A percentile compares a stretch with the other conserved stretches of the same genome.
Evolutionary conservation across 1,140 invertebrate species (phyloP).

Genomic region (Drosophila takahashii): DNA sequence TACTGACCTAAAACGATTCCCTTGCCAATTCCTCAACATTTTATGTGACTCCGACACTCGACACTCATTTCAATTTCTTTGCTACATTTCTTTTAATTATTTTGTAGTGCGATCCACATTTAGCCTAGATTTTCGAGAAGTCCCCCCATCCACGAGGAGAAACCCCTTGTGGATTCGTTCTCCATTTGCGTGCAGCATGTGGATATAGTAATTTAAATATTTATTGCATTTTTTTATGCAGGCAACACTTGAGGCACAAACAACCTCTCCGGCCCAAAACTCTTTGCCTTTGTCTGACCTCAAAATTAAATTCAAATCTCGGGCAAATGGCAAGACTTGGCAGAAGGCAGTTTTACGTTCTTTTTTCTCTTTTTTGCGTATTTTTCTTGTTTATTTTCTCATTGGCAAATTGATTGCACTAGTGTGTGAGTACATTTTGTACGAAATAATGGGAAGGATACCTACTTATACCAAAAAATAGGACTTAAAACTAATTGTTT

Average conservation of each 20-base stretch:
- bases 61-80: slow-evolving; percentile 40
- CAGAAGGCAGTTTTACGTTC: slow-evolving; percentile 19
- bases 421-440: slow-evolving; percentile 20
- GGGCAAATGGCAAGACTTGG: slow-evolving; percentile 64
- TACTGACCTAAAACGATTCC: slow-evolving; percentile 4
- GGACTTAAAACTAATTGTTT: too few relatives aligned
- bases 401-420: slow-evolving; percentile 60
- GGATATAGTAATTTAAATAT: slow-evolving; percentile 81
- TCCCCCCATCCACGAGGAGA: background rate
- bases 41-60: slow-evolving; percentile 7
- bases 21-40: slow-evolving; percentile 28
- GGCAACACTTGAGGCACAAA: slow-evolving; percentile 63
- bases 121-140: slow-evolving; percentile 66
- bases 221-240: slow-evolving; percentile 79
- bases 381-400: slow-evolving; percentile 13
- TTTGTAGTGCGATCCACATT: slow-evolving; percentile 61
- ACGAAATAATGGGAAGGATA: background rate
- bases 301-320: slow-evolving; percentile 83
- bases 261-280: slow-evolving; percentile 13
- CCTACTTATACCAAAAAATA: background rate
- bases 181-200: slow-evolving; percentile 70
- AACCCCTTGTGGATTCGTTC: slow-evolving; percentile 20
- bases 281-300: slow-evolving; percentile 63
- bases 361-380: background rate
- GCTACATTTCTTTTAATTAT: slow-evolving; percentile 66